Conservation (phyloP, 2,888 invertebrate genomes). For the Phengaris arion region DNA sequence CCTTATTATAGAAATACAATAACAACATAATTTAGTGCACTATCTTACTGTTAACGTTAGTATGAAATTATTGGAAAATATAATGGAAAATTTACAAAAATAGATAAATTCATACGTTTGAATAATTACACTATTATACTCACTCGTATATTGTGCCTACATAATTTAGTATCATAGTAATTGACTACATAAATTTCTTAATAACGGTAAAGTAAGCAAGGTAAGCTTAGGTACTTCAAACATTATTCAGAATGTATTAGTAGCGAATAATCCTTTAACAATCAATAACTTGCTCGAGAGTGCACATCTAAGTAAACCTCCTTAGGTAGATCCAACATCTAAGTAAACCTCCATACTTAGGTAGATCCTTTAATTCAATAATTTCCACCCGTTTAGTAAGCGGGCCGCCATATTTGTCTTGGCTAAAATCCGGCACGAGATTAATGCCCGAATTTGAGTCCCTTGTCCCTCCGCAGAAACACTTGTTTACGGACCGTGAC, state of each 20-base stretch:
- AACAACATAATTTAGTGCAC: too few relatives aligned
- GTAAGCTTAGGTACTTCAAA: too few relatives aligned
- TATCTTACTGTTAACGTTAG: too few relatives aligned
- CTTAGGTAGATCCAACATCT: conserved; percentile 51
- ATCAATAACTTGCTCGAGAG: not conserved
- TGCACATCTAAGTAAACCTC: conserved; percentile 55
- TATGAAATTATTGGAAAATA: too few relatives aligned
- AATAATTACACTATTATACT: too few relatives aligned
- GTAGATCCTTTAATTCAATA: conserved; percentile 69
- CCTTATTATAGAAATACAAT: too few relatives aligned
- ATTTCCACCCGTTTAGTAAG: conserved; percentile 69
- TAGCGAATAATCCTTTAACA: not conserved
- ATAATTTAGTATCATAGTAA: too few relatives aligned
- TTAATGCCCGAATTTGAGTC: conserved; percentile 69
- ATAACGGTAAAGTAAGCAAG: too few relatives aligned
- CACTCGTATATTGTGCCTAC: too few relatives aligned
- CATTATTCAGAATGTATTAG: not conserved
- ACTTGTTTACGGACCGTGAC: conserved; percentile 26
- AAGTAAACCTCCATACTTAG: conserved; percentile 54
- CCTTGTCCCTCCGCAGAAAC: conserved; percentile 49
- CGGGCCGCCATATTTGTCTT: conserved; percentile 71
- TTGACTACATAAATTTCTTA: too few relatives aligned
- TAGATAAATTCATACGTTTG: too few relatives aligned
- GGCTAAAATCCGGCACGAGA: conserved; percentile 68
- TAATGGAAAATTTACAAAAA: too few relatives aligned